These are phyloP conservation scores for Tricholaema leucomelas DNA, from an alignment of 2,113 vertebrate species.

Conservation along the genomic window DNA sequence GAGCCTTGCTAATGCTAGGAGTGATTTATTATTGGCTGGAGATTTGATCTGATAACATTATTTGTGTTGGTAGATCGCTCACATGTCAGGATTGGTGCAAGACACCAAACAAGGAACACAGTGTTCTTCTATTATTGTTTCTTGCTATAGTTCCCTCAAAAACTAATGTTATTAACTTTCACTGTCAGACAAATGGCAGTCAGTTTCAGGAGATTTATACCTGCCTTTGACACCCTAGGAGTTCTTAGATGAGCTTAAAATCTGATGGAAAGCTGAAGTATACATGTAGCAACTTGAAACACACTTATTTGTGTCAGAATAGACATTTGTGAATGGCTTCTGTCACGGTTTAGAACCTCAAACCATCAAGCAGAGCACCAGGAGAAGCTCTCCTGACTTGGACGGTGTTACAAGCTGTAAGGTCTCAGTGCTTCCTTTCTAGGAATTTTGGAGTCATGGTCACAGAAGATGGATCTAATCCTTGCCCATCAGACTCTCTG, in stretches of 20 bases:
- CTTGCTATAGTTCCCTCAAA: conserved; percentile 36
- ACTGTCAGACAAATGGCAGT: neutral
- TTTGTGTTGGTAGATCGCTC: conserved; percentile 41
- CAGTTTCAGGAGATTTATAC: neutral
- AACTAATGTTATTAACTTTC: conserved; percentile 46
- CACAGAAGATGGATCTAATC: accelerated
- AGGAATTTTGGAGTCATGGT: neutral
- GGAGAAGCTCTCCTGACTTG: neutral
- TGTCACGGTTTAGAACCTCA: neutral
- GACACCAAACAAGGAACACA: conserved; percentile 43
- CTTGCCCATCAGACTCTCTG: neutral
- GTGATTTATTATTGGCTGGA: conserved; percentile 41
- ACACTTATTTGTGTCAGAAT: neutral
- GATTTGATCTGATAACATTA: conserved; percentile 46
- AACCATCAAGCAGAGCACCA: neutral
- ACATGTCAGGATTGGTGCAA: neutral
- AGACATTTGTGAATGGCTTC: neutral
- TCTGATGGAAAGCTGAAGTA: neutral
- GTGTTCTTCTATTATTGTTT: conserved; percentile 69
- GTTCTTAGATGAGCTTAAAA: neutral
- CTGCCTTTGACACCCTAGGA: neutral
- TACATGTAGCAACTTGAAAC: neutral
- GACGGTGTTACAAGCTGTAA: neutral
- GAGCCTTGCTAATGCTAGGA: neutral
- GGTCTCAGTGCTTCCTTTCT: neutral